phyloP scores from a whole-genome alignment of 2,797 vertebrate species.

The Tangara arthus region DNA sequence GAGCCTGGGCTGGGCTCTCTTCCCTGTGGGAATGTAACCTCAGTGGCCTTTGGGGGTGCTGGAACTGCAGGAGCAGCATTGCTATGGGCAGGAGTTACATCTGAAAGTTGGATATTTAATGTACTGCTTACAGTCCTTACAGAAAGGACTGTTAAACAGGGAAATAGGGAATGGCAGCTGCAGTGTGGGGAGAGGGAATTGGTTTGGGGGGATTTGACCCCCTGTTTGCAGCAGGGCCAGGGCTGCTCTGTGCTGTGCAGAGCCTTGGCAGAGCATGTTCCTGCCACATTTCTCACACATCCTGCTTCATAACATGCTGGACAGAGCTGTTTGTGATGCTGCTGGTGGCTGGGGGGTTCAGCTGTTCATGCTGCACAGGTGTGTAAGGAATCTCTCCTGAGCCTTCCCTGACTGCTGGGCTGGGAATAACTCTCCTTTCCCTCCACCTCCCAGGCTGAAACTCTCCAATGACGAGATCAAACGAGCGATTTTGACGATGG shows the following conservation, averaged over 20 bases:
- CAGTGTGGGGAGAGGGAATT: not conserved
- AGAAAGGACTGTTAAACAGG: not conserved
- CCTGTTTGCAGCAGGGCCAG: not conserved
- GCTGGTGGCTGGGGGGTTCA: not conserved
- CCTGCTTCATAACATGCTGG: not conserved
- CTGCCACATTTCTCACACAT: not conserved
- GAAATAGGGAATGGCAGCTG: not conserved
- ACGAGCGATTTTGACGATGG: conserved; percentile 96
- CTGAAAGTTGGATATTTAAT: not conserved
- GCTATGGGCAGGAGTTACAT: not conserved
- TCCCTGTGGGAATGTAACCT: not conserved
- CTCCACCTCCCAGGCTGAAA: conserved; percentile 84
- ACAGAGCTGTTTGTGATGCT: not conserved
- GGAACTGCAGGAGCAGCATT: not conserved
- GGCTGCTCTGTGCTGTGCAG: not conserved
- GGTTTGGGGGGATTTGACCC: not conserved
- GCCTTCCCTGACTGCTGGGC: rapidly evolving
- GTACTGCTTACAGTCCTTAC: not conserved
- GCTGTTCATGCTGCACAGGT: not conserved
- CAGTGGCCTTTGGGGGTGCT: not conserved
- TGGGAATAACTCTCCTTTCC: not conserved
- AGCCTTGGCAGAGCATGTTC: not conserved
- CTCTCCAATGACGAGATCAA: conserved; percentile 98
- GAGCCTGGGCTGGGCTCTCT: not conserved
- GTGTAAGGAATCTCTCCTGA: not conserved